These are phyloP conservation scores for Asobara japonica DNA, from an alignment of 1,140 invertebrate species.

Conservation along the genomic window DNA sequence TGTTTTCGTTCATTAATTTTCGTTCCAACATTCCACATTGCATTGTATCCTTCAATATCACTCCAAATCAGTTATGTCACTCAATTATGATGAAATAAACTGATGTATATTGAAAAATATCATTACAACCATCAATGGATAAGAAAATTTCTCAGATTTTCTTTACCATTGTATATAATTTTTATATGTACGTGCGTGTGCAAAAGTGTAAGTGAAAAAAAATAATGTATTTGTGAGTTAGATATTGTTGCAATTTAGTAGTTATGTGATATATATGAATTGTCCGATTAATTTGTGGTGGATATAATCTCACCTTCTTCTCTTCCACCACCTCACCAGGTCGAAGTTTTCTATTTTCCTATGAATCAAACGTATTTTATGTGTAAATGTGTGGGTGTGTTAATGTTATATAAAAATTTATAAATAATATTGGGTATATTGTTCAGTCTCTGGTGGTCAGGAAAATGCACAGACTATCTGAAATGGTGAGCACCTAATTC, in stretches of 20 bases:
- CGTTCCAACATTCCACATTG: neutral
- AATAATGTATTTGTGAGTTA: slow-evolving; percentile 4
- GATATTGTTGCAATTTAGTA: slow-evolving; percentile 17
- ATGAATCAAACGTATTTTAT: slow-evolving; percentile 65
- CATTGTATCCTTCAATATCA: neutral
- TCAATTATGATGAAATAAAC: neutral
- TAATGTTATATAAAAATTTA: too few species aligned
- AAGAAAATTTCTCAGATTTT: neutral
- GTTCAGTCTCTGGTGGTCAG: too few species aligned
- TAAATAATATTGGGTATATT: neutral
- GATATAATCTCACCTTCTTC: slow-evolving; percentile 83
- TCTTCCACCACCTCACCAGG: slow-evolving; percentile 92
- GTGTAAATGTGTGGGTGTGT: slow-evolving; percentile 50
- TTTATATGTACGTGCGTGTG: slow-evolving; percentile 30
- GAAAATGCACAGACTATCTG: neutral
- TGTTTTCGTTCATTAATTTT: neutral
- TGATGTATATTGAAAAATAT: neutral
- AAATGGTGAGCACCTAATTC: neutral
- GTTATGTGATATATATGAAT: slow-evolving; percentile 21
- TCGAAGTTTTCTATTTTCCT: slow-evolving; percentile 87
- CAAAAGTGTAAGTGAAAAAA: slow-evolving; percentile 29
- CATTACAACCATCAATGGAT: neutral
- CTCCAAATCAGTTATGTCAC: too few species aligned
- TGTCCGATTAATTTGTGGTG: slow-evolving; percentile 8
- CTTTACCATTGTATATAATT: neutral